phyloP scores from a whole-genome alignment of 2,888 invertebrate species.

The Pasiphila rectangulata region DNA sequence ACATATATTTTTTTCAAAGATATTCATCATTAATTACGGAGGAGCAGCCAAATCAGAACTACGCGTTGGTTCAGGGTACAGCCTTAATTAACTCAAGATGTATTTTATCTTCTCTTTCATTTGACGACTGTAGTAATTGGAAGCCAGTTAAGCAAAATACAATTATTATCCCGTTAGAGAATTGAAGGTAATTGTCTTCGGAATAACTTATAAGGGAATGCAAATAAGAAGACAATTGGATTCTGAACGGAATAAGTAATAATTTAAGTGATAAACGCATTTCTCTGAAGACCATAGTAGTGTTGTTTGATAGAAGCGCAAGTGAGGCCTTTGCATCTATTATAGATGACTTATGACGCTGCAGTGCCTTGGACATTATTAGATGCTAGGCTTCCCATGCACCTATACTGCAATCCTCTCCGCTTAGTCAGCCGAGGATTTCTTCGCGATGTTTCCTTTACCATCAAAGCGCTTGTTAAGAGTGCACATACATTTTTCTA shows the following conservation, averaged over 20 bases:
- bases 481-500: too few relatives aligned
- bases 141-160: not conserved
- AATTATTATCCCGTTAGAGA: slow-evolving; percentile 1
- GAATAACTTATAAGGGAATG: not conserved
- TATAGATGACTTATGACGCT: too few relatives aligned
- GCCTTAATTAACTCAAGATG: not conserved
- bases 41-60: too few relatives aligned
- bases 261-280: not conserved
- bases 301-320: not conserved
- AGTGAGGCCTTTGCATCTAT: not conserved
- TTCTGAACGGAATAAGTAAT: not conserved
- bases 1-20: too few relatives aligned
- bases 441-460: too few relatives aligned
- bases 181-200: not conserved
- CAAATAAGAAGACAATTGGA: slow-evolving; percentile 3
- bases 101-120: not conserved
- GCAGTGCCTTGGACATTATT: too few relatives aligned
- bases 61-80: too few relatives aligned
- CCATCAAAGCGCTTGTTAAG: too few relatives aligned
- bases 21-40: too few relatives aligned
- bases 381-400: too few relatives aligned
- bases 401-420: too few relatives aligned
- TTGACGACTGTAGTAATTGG: slow-evolving; percentile 4
- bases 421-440: too few relatives aligned
- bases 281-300: not conserved